Conservation (phyloP, 2,113 vertebrate species). For the Synodontis membranacea region DNA sequence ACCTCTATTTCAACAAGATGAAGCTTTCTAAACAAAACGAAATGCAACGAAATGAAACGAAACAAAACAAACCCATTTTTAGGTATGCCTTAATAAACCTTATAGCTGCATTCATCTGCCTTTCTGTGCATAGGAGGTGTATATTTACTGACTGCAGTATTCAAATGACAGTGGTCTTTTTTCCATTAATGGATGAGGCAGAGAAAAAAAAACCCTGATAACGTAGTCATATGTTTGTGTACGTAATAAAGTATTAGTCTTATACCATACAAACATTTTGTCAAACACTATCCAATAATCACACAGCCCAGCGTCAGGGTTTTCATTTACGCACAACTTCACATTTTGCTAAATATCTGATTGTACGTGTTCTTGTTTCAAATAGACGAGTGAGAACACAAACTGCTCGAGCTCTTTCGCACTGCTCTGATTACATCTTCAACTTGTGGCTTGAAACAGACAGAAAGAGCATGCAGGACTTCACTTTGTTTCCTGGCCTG, state of each 20-base stretch:
- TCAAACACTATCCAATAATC: background rate
- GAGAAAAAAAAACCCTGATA: background rate
- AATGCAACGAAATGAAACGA: background rate
- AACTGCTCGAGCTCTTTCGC: constrained; percentile 7
- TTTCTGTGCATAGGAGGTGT: background rate
- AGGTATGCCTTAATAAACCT: background rate
- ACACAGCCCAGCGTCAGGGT: background rate
- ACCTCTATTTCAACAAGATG: background rate
- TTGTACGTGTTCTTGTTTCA: constrained; percentile 21
- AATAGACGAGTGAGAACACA: constrained; percentile 38
- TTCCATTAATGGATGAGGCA: background rate
- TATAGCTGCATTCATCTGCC: background rate
- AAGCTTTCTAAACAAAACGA: background rate
- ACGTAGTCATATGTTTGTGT: background rate
- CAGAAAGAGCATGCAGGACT: constrained; percentile 15
- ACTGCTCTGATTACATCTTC: constrained; percentile 40
- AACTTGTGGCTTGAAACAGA: constrained; percentile 38
- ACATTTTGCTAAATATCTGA: constrained; percentile 15
- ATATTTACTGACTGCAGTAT: background rate
- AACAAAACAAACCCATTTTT: background rate
- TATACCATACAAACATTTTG: background rate
- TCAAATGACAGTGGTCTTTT: background rate
- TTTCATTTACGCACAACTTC: background rate
- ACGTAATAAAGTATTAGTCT: background rate
- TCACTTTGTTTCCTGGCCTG: constrained; percentile 26